Percentiles rank a stretch among this genome's conserved stretches.
These are phyloP conservation scores for Crossoptilon crossoptilon DNA, from an alignment of 2,797 vertebrate genomes.

Conservation along the genomic window DNA sequence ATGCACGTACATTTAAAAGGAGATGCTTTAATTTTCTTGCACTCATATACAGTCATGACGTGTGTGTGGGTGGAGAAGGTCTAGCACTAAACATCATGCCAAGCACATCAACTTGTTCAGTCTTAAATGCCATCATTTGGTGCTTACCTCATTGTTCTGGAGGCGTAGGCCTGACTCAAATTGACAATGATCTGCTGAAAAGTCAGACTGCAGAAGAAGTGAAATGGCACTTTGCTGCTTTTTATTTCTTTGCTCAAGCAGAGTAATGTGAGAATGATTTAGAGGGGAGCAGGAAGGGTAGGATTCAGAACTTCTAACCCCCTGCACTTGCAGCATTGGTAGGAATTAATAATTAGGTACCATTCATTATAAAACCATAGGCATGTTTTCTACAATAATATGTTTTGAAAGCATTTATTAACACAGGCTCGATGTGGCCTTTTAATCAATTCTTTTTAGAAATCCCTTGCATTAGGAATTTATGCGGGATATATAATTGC, in stretches of 20 bases:
- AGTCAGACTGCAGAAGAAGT: neutral
- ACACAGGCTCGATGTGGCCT: neutral
- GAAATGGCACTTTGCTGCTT: neutral
- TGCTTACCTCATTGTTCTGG: neutral
- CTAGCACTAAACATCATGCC: neutral
- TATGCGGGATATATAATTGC: neutral
- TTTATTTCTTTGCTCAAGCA: neutral
- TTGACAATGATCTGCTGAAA: neutral
- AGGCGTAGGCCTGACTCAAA: neutral
- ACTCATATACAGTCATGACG: fast-evolving
- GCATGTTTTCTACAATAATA: neutral
- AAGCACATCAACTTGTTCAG: neutral
- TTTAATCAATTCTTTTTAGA: neutral
- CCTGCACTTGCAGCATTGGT: neutral
- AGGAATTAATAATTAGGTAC: neutral
- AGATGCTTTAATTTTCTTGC: neutral
- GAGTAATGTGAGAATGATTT: neutral
- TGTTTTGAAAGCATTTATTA: neutral
- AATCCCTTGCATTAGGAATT: neutral
- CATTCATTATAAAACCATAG: neutral
- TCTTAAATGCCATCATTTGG: neutral
- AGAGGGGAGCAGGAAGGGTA: fast-evolving
- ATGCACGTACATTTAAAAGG: neutral
- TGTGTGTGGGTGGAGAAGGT: fast-evolving
- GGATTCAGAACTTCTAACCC: neutral